Conservation (phyloP, 2,888 invertebrate species). For the Andrena haemorrhoa region DNA sequence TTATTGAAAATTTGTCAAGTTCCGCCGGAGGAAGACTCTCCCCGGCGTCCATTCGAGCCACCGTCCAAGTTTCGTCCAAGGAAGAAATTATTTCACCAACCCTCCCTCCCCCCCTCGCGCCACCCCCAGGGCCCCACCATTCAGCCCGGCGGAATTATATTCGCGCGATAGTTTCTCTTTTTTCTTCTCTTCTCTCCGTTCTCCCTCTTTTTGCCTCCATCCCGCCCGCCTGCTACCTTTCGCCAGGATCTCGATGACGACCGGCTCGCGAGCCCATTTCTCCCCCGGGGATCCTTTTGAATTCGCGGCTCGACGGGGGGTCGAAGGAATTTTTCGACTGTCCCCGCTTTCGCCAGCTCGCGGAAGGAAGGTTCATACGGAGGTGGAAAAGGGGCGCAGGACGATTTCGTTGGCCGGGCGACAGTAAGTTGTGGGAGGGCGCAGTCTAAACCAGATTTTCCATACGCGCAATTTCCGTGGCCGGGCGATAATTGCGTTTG, state of each 20-base stretch:
- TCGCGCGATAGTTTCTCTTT: slow-evolving; percentile 48
- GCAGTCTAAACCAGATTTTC: slow-evolving; percentile 60
- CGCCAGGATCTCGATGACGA: slow-evolving; percentile 16
- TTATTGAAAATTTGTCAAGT: slow-evolving; percentile 77
- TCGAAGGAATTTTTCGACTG: not conserved
- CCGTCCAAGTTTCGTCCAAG: slow-evolving; percentile 43
- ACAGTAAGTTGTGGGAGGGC: slow-evolving; percentile 23
- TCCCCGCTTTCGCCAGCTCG: not conserved
- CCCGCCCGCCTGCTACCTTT: slow-evolving; percentile 6
- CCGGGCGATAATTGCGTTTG: slow-evolving; percentile 68
- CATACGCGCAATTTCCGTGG: slow-evolving; percentile 66
- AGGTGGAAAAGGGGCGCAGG: not conserved
- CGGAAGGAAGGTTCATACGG: too few species aligned
- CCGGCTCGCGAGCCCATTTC: slow-evolving; percentile 12
- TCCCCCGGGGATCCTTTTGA: slow-evolving; percentile 22
- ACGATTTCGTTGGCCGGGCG: not conserved
- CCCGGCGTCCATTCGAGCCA: slow-evolving; percentile 39
- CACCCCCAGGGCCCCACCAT: slow-evolving; percentile 2
- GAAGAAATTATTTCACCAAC: slow-evolving; percentile 67
- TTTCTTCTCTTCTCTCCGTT: not conserved
- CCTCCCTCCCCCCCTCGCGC: not conserved
- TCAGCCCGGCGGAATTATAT: slow-evolving; percentile 60
- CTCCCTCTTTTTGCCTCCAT: not conserved
- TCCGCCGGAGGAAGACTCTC: slow-evolving; percentile 54
- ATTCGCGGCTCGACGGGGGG: not conserved